A percentile compares a stretch with the other conserved stretches of the same genome.
These are phyloP conservation scores for pig (Sus scrofa) DNA, from an alignment of 2,113 vertebrate species.

Conservation along the genomic window DNA sequence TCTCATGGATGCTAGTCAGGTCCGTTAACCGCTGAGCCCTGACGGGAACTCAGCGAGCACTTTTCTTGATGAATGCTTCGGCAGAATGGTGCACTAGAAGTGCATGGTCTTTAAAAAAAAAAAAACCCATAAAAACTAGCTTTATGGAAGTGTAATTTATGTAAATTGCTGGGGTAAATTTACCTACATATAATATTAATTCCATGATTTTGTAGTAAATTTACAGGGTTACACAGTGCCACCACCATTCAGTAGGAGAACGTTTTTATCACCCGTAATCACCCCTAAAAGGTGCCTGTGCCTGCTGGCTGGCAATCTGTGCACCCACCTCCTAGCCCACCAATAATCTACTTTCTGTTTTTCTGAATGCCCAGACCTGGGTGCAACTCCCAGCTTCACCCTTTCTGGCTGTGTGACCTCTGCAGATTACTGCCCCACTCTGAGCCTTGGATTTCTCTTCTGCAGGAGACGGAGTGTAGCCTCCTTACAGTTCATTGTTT, in stretches of 20 bases:
- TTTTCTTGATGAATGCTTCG: neutral
- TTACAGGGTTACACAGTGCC: neutral
- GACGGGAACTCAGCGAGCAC: neutral
- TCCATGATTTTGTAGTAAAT: neutral
- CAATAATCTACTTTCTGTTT: neutral
- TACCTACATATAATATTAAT: neutral
- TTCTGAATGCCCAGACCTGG: neutral
- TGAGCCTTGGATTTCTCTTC: neutral
- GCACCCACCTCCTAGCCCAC: rapidly evolving
- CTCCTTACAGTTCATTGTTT: neutral
- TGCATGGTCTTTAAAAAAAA: neutral
- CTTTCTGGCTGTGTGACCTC: neutral
- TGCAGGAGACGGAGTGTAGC: neutral
- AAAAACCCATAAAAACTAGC: neutral
- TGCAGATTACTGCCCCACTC: neutral
- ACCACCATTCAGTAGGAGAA: neutral
- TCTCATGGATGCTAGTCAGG: no score
- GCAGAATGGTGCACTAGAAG: neutral
- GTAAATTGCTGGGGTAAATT: neutral
- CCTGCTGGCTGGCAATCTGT: neutral
- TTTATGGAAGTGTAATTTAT: neutral
- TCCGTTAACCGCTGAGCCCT: no score
- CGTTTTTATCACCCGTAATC: neutral
- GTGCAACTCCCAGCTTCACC: neutral
- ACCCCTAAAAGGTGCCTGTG: neutral